These are phyloP conservation scores for Ornithorhynchus anatinus DNA, from an alignment of 2,113 vertebrate species.

Conservation along the genomic window DNA sequence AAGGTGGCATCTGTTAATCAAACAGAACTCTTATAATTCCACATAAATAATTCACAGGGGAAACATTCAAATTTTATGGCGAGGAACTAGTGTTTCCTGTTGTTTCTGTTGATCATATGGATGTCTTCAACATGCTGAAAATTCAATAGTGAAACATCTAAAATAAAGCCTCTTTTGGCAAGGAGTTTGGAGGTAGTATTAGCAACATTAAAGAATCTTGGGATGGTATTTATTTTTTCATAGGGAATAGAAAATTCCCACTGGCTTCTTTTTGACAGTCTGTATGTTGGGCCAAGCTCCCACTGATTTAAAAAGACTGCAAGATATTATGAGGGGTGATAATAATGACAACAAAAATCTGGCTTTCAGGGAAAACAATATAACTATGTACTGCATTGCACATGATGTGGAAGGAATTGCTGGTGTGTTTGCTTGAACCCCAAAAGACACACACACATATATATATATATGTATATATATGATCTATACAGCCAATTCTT, in stretches of 20 bases:
- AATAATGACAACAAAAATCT: slow-evolving; percentile 7
- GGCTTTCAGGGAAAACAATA: slow-evolving; percentile 38
- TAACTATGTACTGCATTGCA: too few relatives aligned
- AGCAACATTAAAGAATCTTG: slow-evolving; percentile 8
- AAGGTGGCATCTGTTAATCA: slow-evolving; percentile 50
- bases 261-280: slow-evolving; percentile 21
- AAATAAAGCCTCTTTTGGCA: slow-evolving; percentile 44
- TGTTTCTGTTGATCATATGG: slow-evolving; percentile 42
- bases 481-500: too few relatives aligned
- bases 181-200: slow-evolving; percentile 17
- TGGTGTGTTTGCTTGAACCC: too few relatives aligned
- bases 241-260: slow-evolving; percentile 1
- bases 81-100: slow-evolving; percentile 51
- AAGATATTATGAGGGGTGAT: not conserved
- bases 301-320: slow-evolving; percentile 31
- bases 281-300: slow-evolving; percentile 13
- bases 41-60: slow-evolving; percentile 51
- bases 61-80: slow-evolving; percentile 41
- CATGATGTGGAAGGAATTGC: too few relatives aligned
- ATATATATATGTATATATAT: slow-evolving; percentile 24
- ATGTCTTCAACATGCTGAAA: slow-evolving; percentile 35
- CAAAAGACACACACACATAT: slow-evolving; percentile 20
- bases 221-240: slow-evolving; percentile 27
- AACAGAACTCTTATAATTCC: slow-evolving; percentile 33
- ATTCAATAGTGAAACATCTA: not conserved